These are phyloP conservation scores for Ophraella communa DNA, from an alignment of 2,888 invertebrate species.

Conservation along the genomic window DNA sequence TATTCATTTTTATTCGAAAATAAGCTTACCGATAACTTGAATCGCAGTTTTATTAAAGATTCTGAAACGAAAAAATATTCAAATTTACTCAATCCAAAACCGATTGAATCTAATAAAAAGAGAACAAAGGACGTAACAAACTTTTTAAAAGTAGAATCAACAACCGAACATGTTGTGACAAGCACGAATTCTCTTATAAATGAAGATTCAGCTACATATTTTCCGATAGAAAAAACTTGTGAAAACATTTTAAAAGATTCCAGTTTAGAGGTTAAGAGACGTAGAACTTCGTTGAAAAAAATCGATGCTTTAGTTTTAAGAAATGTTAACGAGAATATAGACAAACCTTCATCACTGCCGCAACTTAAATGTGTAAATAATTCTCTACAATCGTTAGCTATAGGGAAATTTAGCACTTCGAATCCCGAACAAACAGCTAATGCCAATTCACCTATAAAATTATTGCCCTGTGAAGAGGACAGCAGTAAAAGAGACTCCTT, in stretches of 20 bases:
- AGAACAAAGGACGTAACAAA: conserved; percentile 30
- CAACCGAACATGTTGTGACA: background rate
- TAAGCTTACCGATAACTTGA: conserved; percentile 1
- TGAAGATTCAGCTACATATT: background rate
- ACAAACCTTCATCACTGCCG: conserved; percentile 44
- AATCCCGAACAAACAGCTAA: conserved; percentile 38
- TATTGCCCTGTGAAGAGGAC: conserved; percentile 31
- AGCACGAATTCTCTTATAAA: background rate
- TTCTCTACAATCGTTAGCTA: conserved; percentile 17
- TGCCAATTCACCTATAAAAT: conserved; percentile 31
- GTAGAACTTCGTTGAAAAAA: conserved; percentile 37
- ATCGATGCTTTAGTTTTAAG: conserved; percentile 28
- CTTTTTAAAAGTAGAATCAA: background rate
- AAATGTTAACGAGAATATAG: conserved; percentile 28
- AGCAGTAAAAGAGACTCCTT: conserved; percentile 76
- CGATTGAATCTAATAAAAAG: conserved; percentile 25
- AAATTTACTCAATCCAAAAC: background rate
- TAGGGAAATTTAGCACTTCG: conserved; percentile 33
- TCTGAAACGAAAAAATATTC: background rate
- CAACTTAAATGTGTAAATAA: conserved; percentile 31
- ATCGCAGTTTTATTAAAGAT: background rate
- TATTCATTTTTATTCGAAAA: background rate
- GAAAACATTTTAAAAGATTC: conserved; percentile 38
- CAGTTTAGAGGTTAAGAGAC: conserved; percentile 41
- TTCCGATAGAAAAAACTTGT: conserved; percentile 21